Conservation (phyloP, 2,888 invertebrate species). For the Tenodera sinensis region DNA sequence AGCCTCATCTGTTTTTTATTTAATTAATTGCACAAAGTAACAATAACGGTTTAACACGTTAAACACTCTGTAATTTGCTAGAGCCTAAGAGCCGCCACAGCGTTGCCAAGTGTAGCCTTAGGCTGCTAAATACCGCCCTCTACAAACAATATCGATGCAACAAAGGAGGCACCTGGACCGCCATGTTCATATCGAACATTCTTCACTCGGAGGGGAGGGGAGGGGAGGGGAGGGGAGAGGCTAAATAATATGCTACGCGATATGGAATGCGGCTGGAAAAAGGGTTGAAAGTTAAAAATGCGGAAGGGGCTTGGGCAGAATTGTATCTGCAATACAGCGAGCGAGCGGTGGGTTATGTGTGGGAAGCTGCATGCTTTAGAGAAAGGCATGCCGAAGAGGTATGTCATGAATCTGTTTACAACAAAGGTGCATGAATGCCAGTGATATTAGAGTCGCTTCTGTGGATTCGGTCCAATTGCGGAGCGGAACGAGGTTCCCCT, state of each 20-base stretch:
- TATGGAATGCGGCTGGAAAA: neutral
- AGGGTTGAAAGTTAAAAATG: neutral
- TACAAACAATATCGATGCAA: neutral
- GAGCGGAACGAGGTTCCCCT: neutral
- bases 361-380: neutral
- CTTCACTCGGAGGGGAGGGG: neutral
- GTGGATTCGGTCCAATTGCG: neutral
- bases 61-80: neutral
- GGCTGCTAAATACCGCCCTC: neutral
- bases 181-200: constrained; percentile 1
- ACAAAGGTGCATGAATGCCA: constrained; percentile 27
- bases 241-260: neutral
- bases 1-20: no score
- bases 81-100: neutral
- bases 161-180: neutral
- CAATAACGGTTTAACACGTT: no score
- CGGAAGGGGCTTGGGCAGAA: neutral
- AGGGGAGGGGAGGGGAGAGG: no score
- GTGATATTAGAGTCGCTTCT: constrained; percentile 11
- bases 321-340: neutral
- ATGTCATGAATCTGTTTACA: constrained; percentile 27
- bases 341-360: neutral
- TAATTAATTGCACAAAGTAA: no score
- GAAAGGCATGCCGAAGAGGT: neutral
- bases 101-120: neutral